Evolutionary conservation across 2,113 vertebrate species (phyloP).

Genomic region (Pseudorasbora parva): DNA sequence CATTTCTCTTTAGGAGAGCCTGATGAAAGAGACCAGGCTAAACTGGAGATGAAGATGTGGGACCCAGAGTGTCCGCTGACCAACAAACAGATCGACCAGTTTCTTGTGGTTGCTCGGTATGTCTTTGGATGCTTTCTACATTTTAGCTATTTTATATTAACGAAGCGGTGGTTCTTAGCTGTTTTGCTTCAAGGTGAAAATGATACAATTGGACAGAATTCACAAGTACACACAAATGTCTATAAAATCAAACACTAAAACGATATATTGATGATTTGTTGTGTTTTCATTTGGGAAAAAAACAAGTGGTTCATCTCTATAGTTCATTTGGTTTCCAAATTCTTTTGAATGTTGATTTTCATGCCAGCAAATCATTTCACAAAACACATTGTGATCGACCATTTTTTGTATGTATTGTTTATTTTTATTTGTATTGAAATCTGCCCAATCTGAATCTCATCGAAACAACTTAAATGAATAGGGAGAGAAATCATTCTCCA

Average conservation of each 20-base stretch:
- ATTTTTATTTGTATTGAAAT: too few relatives aligned
- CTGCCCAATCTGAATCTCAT: too few relatives aligned
- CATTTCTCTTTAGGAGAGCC: conserved; percentile 78
- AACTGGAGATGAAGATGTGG: conserved; percentile 97
- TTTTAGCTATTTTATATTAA: background rate
- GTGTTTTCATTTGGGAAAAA: background rate
- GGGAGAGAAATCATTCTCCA: background rate
- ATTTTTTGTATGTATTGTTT: background rate
- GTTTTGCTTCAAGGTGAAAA: background rate
- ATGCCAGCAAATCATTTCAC: background rate
- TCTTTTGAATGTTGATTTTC: background rate
- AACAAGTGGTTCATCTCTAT: background rate
- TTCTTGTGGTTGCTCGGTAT: conserved; percentile 96
- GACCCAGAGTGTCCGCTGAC: conserved; percentile 95
- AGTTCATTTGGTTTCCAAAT: background rate
- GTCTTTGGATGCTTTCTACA: conserved; percentile 26
- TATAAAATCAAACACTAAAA: background rate
- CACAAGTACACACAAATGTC: background rate
- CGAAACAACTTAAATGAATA: background rate
- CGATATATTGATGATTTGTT: background rate
- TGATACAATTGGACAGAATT: background rate
- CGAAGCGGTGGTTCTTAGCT: background rate
- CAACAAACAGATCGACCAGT: conserved; percentile 98
- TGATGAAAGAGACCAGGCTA: conserved; percentile 94
- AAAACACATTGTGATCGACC: background rate